phyloP scores from a whole-genome alignment of 2,797 vertebrate genomes.

The Smutsia gigantea region DNA sequence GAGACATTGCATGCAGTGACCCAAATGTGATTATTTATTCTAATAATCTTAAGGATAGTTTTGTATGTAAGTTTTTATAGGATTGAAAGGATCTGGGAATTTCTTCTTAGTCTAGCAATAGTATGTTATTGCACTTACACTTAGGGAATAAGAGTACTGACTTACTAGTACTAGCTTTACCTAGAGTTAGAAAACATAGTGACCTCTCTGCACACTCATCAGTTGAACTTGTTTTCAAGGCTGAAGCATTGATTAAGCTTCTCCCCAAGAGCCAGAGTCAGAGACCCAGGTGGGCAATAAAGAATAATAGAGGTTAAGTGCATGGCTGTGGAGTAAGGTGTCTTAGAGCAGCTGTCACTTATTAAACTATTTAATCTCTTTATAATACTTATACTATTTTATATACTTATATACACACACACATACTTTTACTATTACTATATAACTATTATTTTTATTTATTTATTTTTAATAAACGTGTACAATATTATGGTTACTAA shows the following conservation, averaged over 20 bases:
- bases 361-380: background rate
- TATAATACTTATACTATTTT: too few species aligned
- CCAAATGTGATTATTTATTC: background rate
- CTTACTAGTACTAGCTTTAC: background rate
- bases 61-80: background rate
- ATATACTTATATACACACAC: too few species aligned
- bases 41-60: background rate
- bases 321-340: fast-evolving
- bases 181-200: background rate
- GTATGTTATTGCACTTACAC: background rate
- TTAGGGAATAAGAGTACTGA: background rate
- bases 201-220: background rate
- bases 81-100: background rate
- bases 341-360: background rate
- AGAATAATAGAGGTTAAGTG: background rate
- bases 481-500: too few species aligned
- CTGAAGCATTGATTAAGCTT: background rate
- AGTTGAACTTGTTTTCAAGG: background rate
- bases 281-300: background rate
- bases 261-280: background rate
- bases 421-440: too few species aligned
- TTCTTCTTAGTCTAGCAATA: background rate
- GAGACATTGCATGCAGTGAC: background rate
- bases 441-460: background rate
- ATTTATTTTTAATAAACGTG: too few species aligned